A percentile compares a stretch with the other conserved stretches of the same genome.
phyloP scores from a whole-genome alignment of 1,140 invertebrate species.

The Teleopsis dalmanni region DNA sequence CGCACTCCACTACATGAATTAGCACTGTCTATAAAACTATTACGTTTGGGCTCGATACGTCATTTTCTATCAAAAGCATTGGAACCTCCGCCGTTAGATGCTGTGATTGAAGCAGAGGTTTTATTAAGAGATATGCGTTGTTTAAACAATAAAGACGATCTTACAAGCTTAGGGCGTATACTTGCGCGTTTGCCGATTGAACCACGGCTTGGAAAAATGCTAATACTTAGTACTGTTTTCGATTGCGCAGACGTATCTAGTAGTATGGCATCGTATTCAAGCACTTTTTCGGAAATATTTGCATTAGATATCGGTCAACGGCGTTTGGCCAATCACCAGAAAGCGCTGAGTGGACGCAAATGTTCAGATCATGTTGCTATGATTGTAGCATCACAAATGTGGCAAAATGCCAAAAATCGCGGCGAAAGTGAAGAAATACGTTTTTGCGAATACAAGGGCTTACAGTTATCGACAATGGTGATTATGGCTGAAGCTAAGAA shows the following conservation, averaged over 20 bases:
- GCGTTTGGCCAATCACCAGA: conserved; percentile 67
- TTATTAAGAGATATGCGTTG: conserved; percentile 75
- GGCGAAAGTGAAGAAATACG: conserved; percentile 72
- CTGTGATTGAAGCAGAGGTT: conserved; percentile 84
- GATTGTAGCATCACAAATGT: conserved; percentile 81
- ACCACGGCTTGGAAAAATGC: conserved; percentile 90
- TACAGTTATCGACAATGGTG: conserved; percentile 79
- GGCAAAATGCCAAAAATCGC: conserved; percentile 67
- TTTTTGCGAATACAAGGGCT: conserved; percentile 86
- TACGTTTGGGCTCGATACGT: conserved; percentile 81
- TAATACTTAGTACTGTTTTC: conserved; percentile 81
- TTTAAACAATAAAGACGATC: conserved; percentile 71
- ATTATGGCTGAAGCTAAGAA: conserved; percentile 89
- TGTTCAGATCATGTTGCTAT: conserved; percentile 93
- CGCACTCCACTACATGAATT: conserved; percentile 89
- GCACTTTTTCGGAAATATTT: conserved; percentile 88
- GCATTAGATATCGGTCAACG: conserved; percentile 57
- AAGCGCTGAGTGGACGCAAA: conserved; percentile 73
- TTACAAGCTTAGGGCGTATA: conserved; percentile 85
- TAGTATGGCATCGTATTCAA: conserved; percentile 89
- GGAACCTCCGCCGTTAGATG: conserved; percentile 87
- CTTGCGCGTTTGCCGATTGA: conserved; percentile 89
- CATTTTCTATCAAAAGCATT: conserved; percentile 91
- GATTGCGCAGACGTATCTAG: conserved; percentile 80
- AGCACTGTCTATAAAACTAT: conserved; percentile 66